These are phyloP conservation scores for Standfussiana lucernea DNA, from an alignment of 2,888 invertebrate genomes.

Conservation along the genomic window DNA sequence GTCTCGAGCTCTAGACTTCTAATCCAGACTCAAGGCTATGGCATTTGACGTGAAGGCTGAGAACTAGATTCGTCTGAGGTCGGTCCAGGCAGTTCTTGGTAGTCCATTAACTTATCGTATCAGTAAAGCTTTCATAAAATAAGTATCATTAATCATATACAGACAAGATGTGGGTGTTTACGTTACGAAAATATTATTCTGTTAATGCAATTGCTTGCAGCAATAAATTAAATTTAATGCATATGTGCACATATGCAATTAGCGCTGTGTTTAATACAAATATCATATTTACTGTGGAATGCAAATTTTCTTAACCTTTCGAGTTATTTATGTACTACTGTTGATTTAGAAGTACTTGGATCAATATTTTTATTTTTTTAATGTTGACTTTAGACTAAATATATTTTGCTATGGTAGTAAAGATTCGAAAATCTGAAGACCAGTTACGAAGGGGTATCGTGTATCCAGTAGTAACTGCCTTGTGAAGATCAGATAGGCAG, in stretches of 20 bases:
- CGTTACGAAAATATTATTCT: constrained; percentile 20
- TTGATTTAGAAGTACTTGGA: constrained; percentile 11
- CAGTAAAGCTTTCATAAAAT: neutral
- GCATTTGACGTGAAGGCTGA: constrained; percentile 56
- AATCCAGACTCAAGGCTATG: constrained; percentile 59
- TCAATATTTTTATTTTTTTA: neutral
- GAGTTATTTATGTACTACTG: neutral
- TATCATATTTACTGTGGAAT: constrained; percentile 27
- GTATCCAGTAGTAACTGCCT: no score
- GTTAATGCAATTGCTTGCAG: constrained; percentile 28
- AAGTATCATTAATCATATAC: constrained; percentile 44
- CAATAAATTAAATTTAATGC: constrained; percentile 42
- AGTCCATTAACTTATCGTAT: constrained; percentile 37
- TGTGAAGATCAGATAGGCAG: neutral
- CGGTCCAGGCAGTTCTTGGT: constrained; percentile 41
- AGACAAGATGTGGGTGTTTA: constrained; percentile 25
- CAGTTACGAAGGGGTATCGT: neutral
- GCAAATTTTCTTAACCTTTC: constrained; percentile 21
- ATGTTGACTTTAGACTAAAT: neutral
- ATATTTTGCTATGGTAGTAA: neutral
- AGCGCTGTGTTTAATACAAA: constrained; percentile 16
- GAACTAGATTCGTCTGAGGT: constrained; percentile 42
- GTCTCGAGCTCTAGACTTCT: constrained; percentile 68
- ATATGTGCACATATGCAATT: constrained; percentile 3
- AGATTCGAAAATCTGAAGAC: neutral